Conservation (phyloP, 1,140 invertebrate species). For the Drosophila littoralis region DNA sequence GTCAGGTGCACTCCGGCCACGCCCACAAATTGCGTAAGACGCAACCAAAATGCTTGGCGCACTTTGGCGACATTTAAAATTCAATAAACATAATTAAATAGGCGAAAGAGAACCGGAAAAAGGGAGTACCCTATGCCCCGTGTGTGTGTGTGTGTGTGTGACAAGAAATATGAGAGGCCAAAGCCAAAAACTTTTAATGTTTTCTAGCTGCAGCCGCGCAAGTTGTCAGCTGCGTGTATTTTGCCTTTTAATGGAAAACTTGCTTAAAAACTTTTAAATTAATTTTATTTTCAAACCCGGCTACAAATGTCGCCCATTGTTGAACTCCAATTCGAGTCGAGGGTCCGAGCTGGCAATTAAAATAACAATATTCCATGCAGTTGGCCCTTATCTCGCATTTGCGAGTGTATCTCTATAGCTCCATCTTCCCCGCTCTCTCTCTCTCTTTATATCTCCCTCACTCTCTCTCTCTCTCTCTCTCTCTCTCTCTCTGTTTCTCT, state of each 20-base stretch:
- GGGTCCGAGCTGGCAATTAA: constrained; percentile 71
- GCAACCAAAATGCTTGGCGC: constrained; percentile 29
- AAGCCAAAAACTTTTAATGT: constrained; percentile 68
- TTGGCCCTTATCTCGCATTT: constrained; percentile 44
- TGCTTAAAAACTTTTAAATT: constrained; percentile 80
- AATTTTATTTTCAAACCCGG: constrained; percentile 71
- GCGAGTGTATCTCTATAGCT: constrained; percentile 32
- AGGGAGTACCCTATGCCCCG: not conserved
- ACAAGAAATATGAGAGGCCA: constrained; percentile 42
- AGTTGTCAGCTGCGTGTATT: constrained; percentile 56
- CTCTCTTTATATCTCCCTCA: not conserved
- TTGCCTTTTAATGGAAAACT: constrained; percentile 72
- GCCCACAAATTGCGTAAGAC: not conserved
- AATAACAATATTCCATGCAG: constrained; percentile 75
- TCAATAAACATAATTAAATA: constrained; percentile 78
- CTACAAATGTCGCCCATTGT: constrained; percentile 44
- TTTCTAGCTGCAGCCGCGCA: constrained; percentile 66
- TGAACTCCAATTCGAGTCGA: constrained; percentile 8
- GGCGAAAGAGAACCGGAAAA: constrained; percentile 18
- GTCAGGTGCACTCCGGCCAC: constrained; percentile 45
- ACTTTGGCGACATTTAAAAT: constrained; percentile 69
- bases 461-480: not conserved
- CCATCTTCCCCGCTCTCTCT: not conserved
- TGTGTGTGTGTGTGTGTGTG: too few species aligned
- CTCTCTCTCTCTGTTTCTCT: constrained; percentile 6